Evolutionary conservation across 2,113 vertebrate species (phyloP).

Genomic region (Heterotis niloticus): DNA sequence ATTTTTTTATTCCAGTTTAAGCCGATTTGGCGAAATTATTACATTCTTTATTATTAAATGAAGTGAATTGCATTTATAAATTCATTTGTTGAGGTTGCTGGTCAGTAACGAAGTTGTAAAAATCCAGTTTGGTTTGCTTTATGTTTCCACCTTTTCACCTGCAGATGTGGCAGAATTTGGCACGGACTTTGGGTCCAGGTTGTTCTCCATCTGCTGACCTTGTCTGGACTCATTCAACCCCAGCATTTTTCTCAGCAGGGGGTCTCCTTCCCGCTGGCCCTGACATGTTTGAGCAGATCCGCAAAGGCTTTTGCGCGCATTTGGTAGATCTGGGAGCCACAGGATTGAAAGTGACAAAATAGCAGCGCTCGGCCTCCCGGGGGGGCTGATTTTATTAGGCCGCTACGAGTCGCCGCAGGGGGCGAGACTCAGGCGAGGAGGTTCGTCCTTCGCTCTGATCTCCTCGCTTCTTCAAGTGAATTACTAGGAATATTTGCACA

Average conservation of each 20-base stretch:
- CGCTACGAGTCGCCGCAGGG: constrained; percentile 46
- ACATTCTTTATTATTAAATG: too few species aligned
- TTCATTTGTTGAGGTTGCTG: too few species aligned
- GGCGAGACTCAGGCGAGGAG: constrained; percentile 23
- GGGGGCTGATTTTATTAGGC: constrained; percentile 57
- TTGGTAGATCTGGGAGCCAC: constrained; percentile 39
- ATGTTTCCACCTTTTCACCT: too few species aligned
- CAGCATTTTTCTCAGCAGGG: constrained; percentile 24
- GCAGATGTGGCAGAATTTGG: constrained; percentile 12
- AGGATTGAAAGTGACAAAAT: constrained; percentile 66
- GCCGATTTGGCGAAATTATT: too few species aligned
- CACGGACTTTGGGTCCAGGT: neutral
- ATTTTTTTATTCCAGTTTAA: too few species aligned
- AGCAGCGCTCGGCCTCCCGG: constrained; percentile 51
- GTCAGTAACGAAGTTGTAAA: too few species aligned
- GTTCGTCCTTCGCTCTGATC: constrained; percentile 35
- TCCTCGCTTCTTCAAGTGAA: constrained; percentile 41
- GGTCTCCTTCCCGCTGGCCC: constrained; percentile 30
- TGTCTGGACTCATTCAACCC: constrained; percentile 42
- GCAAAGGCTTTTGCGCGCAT: constrained; percentile 41
- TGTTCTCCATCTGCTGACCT: constrained; percentile 50
- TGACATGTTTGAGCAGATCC: constrained; percentile 33
- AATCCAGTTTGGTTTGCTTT: neutral
- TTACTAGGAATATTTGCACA: constrained; percentile 24
- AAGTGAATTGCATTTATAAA: too few species aligned